A percentile compares a stretch with the other conserved stretches of the same genome.
phyloP scores from a whole-genome alignment of 2,888 invertebrate genomes.

The Trichogramma dendrolimi region DNA sequence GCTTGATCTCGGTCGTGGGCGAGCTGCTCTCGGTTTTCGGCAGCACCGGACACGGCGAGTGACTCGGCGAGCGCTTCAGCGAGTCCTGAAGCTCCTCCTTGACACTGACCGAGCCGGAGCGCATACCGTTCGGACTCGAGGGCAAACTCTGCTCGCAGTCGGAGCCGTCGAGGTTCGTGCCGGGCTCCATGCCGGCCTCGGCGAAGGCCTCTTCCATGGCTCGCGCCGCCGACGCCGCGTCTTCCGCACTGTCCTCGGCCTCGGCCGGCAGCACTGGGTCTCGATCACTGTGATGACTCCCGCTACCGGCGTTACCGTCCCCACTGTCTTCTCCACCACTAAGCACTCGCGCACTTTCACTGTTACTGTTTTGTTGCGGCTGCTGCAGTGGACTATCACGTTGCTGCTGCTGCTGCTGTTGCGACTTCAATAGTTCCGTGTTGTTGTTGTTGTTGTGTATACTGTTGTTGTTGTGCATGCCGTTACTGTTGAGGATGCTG shows the following conservation, averaged over 20 bases:
- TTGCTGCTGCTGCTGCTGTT: constrained; percentile 55
- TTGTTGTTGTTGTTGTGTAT: constrained; percentile 51
- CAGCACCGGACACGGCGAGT: constrained; percentile 48
- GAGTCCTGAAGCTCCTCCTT: constrained; percentile 49
- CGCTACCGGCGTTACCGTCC: constrained; percentile 45
- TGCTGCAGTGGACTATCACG: constrained; percentile 55
- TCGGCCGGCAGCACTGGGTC: constrained; percentile 50
- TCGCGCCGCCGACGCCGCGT: constrained; percentile 52
- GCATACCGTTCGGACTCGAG: constrained; percentile 44
- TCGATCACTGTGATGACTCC: constrained; percentile 41
- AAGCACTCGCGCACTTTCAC: constrained; percentile 48
- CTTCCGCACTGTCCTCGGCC: constrained; percentile 51
- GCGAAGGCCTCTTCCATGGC: constrained; percentile 62
- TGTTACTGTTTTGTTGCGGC: constrained; percentile 46
- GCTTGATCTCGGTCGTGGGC: constrained; percentile 76
- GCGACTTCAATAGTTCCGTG: constrained; percentile 53
- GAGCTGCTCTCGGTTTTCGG: constrained; percentile 45
- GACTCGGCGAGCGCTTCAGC: constrained; percentile 47
- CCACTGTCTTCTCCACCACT: constrained; percentile 51
- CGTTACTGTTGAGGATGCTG: constrained; percentile 55
- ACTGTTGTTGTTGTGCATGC: constrained; percentile 54
- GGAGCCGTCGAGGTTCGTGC: constrained; percentile 49
- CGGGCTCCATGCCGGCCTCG: constrained; percentile 59
- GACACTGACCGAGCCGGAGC: constrained; percentile 48
- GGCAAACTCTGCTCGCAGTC: constrained; percentile 51